Percentiles rank a stretch among this genome's conserved stretches.
phyloP scores from a whole-genome alignment of 2,888 invertebrate species.

The Galeopsomyia nigrocyanea region DNA sequence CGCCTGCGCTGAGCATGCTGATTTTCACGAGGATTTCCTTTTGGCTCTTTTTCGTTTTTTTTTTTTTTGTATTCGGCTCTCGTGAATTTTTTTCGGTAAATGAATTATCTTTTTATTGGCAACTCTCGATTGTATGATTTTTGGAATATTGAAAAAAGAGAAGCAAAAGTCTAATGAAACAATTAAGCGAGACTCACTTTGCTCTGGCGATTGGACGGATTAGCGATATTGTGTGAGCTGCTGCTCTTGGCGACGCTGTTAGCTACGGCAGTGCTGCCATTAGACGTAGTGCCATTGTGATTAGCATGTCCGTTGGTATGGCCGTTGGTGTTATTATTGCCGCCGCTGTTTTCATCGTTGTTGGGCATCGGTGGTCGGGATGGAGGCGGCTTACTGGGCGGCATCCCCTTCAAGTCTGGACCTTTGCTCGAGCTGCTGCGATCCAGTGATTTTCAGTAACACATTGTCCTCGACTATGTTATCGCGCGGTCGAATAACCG shows the following conservation, averaged over 20 bases:
- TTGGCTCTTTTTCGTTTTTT: not conserved
- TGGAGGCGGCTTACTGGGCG: constrained; percentile 66
- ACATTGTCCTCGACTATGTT: constrained; percentile 7
- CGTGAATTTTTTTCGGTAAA: not conserved
- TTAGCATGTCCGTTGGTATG: constrained; percentile 51
- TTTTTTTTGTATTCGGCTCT: not conserved
- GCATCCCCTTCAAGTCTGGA: constrained; percentile 61
- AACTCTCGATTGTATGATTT: not conserved
- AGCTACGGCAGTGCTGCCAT: constrained; percentile 54
- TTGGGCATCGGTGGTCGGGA: constrained; percentile 65
- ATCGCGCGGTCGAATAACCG: not conserved
- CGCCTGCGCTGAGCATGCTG: constrained; percentile 26
- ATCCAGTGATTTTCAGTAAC: constrained; percentile 53
- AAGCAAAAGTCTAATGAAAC: no score
- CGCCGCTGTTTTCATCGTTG: constrained; percentile 56
- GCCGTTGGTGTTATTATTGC: constrained; percentile 23
- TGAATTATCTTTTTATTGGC: not conserved
- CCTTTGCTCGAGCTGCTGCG: constrained; percentile 38
- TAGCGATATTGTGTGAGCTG: constrained; percentile 63
- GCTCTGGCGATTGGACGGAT: constrained; percentile 63
- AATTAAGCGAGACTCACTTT: constrained; percentile 52
- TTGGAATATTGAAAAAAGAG: no score
- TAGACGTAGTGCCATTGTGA: constrained; percentile 57
- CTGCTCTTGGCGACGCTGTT: constrained; percentile 63
- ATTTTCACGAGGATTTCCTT: constrained; percentile 11